These are phyloP conservation scores for Achroia grisella DNA, from an alignment of 1,140 invertebrate genomes.

Conservation along the genomic window DNA sequence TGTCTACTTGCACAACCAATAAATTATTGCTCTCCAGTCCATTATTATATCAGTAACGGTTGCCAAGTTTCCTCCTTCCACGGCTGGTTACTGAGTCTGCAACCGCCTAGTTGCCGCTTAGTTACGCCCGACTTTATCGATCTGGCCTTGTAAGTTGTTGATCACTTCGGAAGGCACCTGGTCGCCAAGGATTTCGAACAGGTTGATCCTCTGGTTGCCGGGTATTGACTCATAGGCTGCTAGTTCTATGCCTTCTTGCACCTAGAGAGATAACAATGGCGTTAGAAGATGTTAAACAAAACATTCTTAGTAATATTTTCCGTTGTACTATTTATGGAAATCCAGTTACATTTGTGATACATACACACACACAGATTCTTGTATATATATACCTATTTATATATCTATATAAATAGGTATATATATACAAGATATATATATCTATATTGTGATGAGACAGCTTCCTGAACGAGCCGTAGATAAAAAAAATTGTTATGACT, in stretches of 20 bases:
- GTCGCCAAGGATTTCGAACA: conserved; percentile 86
- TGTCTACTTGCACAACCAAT: conserved; percentile 53
- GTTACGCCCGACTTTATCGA: conserved; percentile 84
- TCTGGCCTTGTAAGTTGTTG: conserved; percentile 86
- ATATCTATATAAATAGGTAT: no score
- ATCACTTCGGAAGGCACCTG: conserved; percentile 90
- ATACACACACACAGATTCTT: no score
- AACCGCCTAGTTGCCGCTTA: conserved; percentile 26
- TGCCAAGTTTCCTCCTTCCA: not conserved
- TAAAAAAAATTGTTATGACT: no score
- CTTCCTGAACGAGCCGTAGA: no score
- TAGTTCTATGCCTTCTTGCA: conserved; percentile 88
- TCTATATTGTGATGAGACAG: no score
- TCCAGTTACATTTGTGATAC: no score
- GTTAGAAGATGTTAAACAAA: no score
- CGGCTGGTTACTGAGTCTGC: not conserved
- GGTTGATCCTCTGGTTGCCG: conserved; percentile 86
- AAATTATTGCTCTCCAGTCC: conserved; percentile 42
- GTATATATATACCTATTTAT: no score
- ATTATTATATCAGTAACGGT: conserved; percentile 22
- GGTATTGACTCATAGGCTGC: conserved; percentile 88
- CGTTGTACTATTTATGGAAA: no score
- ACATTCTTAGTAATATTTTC: no score
- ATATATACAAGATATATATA: no score
- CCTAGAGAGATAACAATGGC: conserved; percentile 68